Evolutionary conservation across 2,113 vertebrate genomes (phyloP).

Genomic region (Dolichotis patagonum): DNA sequence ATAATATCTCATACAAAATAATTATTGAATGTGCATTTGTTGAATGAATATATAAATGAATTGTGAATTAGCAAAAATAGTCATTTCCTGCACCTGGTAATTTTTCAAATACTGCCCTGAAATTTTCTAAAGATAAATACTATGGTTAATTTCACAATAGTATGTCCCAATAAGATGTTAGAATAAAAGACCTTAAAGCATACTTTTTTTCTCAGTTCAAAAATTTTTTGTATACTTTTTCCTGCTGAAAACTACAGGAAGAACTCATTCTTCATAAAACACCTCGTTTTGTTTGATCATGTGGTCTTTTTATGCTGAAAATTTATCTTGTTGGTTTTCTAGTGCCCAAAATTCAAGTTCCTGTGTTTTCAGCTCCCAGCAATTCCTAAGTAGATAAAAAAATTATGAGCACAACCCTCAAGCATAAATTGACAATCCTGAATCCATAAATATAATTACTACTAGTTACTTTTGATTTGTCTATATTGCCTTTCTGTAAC

Average conservation of each 20-base stretch:
- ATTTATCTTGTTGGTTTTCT: neutral
- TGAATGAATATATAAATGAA: constrained; percentile 1
- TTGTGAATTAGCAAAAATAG: neutral
- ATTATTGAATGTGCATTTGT: neutral
- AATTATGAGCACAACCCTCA: neutral
- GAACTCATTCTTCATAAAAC: neutral
- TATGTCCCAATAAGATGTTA: neutral
- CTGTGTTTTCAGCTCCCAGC: neutral
- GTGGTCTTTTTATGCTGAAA: neutral
- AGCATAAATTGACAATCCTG: neutral
- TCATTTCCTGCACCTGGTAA: neutral
- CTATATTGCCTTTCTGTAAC: neutral
- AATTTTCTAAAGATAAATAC: too few relatives aligned
- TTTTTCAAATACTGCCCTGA: neutral
- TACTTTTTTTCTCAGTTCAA: neutral
- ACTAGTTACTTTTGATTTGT: constrained; percentile 8
- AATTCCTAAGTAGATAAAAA: neutral
- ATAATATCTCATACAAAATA: neutral
- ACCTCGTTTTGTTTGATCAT: neutral
- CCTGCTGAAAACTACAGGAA: neutral
- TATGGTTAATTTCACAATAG: neutral
- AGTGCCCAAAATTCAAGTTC: neutral
- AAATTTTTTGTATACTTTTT: neutral
- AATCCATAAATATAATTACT: constrained; percentile 38
- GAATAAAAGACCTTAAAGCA: neutral